Conservation (phyloP, 2,113 vertebrate species). For the Hippocampus barbouri region DNA sequence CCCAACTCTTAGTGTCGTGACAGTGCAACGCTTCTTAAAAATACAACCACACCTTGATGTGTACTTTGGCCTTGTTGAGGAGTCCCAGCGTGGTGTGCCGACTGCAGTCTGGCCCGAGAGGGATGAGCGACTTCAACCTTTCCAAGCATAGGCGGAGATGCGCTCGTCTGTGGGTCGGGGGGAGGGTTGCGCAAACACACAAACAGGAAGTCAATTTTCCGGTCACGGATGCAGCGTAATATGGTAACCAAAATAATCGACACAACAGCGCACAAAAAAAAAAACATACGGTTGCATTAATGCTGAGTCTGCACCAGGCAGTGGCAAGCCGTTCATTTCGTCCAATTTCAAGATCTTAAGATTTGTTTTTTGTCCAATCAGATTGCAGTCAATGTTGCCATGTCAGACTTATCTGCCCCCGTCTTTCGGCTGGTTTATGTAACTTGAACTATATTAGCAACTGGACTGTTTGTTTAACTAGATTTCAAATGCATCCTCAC, state of each 20-base stretch:
- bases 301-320: not conserved
- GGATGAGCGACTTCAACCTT: constrained; percentile 92
- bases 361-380: not conserved
- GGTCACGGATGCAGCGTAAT: constrained; percentile 1
- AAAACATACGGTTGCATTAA: not conserved
- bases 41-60: constrained; percentile 85
- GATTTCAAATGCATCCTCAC: too few relatives aligned
- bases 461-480: too few relatives aligned
- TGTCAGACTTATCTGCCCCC: not conserved
- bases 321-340: too few relatives aligned
- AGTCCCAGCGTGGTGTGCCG: constrained; percentile 94
- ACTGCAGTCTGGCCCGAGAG: constrained; percentile 89
- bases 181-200: constrained; percentile 5
- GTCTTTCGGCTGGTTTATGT: too few relatives aligned
- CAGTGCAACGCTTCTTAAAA: not conserved
- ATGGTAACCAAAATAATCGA: not conserved
- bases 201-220: constrained; percentile 4
- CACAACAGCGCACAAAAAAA: not conserved
- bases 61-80: constrained; percentile 96
- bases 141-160: constrained; percentile 95
- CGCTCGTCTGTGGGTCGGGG: constrained; percentile 78
- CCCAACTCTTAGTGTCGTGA: not conserved
- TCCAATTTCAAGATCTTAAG: too few relatives aligned
- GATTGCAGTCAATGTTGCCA: not conserved
- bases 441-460: too few relatives aligned